A percentile compares a stretch with the other conserved stretches of the same genome.
phyloP scores from a whole-genome alignment of 2,113 vertebrate genomes.

The Gambusia affinis region DNA sequence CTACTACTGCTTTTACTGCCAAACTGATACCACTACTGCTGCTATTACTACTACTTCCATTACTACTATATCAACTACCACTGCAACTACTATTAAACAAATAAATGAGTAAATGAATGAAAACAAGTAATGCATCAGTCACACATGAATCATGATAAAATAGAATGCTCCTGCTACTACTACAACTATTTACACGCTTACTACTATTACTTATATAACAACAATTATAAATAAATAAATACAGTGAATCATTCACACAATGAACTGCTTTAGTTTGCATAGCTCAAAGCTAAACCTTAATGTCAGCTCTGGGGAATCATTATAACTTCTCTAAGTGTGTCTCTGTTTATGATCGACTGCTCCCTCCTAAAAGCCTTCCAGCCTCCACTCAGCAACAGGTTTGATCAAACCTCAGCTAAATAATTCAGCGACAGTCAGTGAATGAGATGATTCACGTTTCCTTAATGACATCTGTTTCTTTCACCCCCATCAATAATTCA shows the following conservation, averaged over 20 bases:
- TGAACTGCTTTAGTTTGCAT: not conserved
- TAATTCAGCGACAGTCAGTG: slow-evolving; percentile 50
- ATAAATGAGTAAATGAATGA: no score
- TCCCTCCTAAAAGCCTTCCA: slow-evolving; percentile 38
- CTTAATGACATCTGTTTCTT: slow-evolving; percentile 62
- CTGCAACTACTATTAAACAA: no score
- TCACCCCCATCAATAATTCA: slow-evolving; percentile 70
- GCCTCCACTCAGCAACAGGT: slow-evolving; percentile 50
- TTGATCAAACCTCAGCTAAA: slow-evolving; percentile 56
- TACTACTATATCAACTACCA: no score
- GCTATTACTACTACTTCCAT: no score
- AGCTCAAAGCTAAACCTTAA: slow-evolving; percentile 29
- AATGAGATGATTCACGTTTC: slow-evolving; percentile 41
- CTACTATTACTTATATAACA: no score
- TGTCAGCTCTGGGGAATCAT: slow-evolving; percentile 37
- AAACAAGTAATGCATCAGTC: no score
- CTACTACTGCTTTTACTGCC: no score
- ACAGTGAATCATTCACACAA: not conserved
- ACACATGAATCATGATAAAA: no score
- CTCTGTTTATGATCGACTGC: slow-evolving; percentile 32
- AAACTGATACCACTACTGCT: no score
- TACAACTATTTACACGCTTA: no score
- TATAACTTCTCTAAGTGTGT: slow-evolving; percentile 26
- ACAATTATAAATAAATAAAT: not conserved
- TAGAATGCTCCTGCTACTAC: no score